Evolutionary conservation across 1,140 invertebrate genomes (phyloP), one percentile per base, ranked within the genome.

Genomic region (Meloidogyne floridensis): DNA sequence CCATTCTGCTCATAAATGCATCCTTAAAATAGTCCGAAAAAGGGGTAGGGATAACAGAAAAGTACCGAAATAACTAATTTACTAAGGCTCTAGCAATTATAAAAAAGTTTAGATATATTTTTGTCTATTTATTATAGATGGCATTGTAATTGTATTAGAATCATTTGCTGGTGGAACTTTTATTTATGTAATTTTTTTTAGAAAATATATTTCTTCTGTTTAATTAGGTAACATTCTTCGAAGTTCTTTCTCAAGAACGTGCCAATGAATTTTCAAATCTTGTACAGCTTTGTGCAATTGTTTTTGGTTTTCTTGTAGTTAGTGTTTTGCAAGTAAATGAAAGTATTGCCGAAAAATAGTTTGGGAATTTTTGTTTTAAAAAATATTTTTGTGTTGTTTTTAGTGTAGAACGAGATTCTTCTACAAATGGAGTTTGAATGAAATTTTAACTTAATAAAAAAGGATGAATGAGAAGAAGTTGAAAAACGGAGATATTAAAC

Each of bases 161-260:
- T 84, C 87, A 32, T 73, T 89, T 59, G 89, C 88, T n/a, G 89
- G 86, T n/a, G 88, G 88, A 18, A 90, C 88, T 0, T 89, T 89
- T 75, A 88, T 89, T 69, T 89, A 90, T 43, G 86, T 87, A 10
- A n/a, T 15, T 65, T 65, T 65, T 65, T 59, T 65, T n/a, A 65
- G n/a, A 65, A n/a, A 65, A n/a, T n/a, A 5, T 6, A 65, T n/a
- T 65, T 65, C n/a, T 18, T 18, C n/a, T n/a, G 0, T 65, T 65
- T 13, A 54, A 54, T 54, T 65, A 65, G 59, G 59, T 65, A 7
- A 87, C 87, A 13, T 87, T 86, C 76, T 87, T 86, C 72, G 86
- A 86, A 73, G 87, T 88, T 15, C 78, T 89, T 11, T 80, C 80
- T 18, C 86, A 86, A 51, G 87, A 88, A 82, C 82, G 86, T 9